Base-by-base conservation (phyloP, 2,113 vertebrate species). In the Sisor rabdophorus region DNA sequence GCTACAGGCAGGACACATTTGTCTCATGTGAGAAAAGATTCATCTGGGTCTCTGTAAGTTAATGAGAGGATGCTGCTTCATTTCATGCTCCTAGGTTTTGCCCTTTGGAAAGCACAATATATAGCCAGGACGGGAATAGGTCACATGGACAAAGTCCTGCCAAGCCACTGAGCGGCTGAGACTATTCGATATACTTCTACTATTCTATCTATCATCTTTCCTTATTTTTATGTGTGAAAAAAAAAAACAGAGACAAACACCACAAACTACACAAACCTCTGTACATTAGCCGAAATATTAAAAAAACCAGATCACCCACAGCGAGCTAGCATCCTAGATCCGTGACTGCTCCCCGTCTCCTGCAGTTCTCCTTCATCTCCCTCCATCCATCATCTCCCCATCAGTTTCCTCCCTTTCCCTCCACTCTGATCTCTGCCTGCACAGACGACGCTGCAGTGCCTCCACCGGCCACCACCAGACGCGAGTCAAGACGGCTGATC, bases 11-110 rank as follows among this genome's bases (percentile, higher is more conserved):
- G 67, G 58, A 69, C 11, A 50, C 69, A 70, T 69, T 74, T 50
- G 55, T 47, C 26, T 30, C 20, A 44, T 10, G 50, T 52, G 72
- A 73, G 73, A 56, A 73, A 44, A 16, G 55, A 54, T 67, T 28
- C 44, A 44, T 73, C 52, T 48, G 20, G 53, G 4, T 64, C 22
- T 24, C 56, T 74, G 48, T 20, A 22, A 60, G 58, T 58, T 75
- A 59, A 61, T 76, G 79, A 64, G 70, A 73, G 17, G 59, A 79
- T 36, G 26, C 73, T 28, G 63, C 73, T 68, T 85, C 61, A 77
- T 85, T 86, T 85, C 79, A 83, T 68, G 80, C 76, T 81, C 60
- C 59, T 78, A 64, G 75, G 80, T 78, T 81, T 75, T 85, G 84
- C 81, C 80, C 79, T 85, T 81, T 78, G 58, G n/a, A 76, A 78